These are phyloP conservation scores for Morone saxatilis DNA, from an alignment of 2,113 vertebrate genomes.

Conservation along the genomic window DNA sequence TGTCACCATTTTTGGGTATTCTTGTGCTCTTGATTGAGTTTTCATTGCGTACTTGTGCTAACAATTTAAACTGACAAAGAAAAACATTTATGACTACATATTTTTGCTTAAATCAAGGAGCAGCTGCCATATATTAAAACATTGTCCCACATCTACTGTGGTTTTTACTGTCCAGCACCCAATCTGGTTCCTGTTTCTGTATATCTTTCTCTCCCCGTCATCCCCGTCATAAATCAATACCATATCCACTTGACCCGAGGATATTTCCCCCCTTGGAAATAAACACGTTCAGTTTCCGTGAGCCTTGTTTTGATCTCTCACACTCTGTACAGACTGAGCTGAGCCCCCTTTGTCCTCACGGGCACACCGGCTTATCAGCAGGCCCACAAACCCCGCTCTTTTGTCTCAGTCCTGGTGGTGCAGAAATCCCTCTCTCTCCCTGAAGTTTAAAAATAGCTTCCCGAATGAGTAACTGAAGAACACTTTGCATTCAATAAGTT, in stretches of 20 bases:
- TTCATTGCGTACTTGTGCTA: not conserved
- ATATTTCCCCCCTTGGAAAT: slow-evolving; percentile 24
- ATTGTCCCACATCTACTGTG: not conserved
- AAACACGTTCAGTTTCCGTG: slow-evolving; percentile 42
- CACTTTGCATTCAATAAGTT: slow-evolving; percentile 58
- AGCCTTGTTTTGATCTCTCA: slow-evolving; percentile 47
- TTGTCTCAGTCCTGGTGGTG: slow-evolving; percentile 56
- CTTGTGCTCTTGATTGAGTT: no score
- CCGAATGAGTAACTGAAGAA: slow-evolving; percentile 37
- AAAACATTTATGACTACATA: not conserved
- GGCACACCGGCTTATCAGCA: slow-evolving; percentile 67
- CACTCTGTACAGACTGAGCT: slow-evolving; percentile 18
- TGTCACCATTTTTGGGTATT: not conserved
- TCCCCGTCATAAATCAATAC: slow-evolving; percentile 29
- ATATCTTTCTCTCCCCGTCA: not conserved
- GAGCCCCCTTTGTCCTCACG: slow-evolving; percentile 46
- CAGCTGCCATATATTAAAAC: not conserved
- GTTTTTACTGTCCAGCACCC: not conserved
- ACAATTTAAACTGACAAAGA: not conserved
- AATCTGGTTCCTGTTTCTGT: not conserved
- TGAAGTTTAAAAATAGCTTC: slow-evolving; percentile 70
- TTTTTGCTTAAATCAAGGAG: no score
- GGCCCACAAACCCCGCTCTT: slow-evolving; percentile 55
- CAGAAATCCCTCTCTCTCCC: slow-evolving; percentile 41
- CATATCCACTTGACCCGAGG: slow-evolving; percentile 17